Percentiles rank a stretch among this genome's conserved stretches.
Conservation (phyloP, 2,797 vertebrate species). For the Taenioides sp. region DNA sequence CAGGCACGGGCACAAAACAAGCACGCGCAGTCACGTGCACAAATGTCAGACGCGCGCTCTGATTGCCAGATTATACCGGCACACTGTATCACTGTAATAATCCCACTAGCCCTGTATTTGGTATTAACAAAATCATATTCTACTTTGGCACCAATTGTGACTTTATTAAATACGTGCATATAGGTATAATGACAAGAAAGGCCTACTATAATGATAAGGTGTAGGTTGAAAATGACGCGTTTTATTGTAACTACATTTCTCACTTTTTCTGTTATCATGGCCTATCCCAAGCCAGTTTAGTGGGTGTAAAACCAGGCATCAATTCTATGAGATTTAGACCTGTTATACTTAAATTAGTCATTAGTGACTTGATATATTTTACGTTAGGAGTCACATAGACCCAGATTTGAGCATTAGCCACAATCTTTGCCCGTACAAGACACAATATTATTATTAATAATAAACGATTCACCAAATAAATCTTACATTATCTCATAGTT, state of each 20-base stretch:
- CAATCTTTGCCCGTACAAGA: background rate
- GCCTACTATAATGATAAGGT: too few species aligned
- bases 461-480: background rate
- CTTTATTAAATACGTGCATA: background rate
- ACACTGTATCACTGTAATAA: background rate
- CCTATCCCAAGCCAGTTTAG: too few species aligned
- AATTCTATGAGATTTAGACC: background rate
- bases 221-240: background rate
- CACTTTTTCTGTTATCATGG: background rate
- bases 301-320: too few species aligned
- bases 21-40: slow-evolving; percentile 50
- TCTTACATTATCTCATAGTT: background rate
- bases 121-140: background rate
- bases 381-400: background rate
- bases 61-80: background rate
- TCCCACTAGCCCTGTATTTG: background rate
- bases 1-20: slow-evolving; percentile 63
- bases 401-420: background rate
- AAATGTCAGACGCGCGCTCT: slow-evolving; percentile 39
- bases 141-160: background rate
- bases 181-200: too few species aligned
- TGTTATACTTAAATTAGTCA: background rate
- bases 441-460: background rate
- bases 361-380: background rate
- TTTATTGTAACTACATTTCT: background rate